These are phyloP conservation scores for Eclectus roratus DNA, from an alignment of 2,113 vertebrate species.

Conservation along the genomic window DNA sequence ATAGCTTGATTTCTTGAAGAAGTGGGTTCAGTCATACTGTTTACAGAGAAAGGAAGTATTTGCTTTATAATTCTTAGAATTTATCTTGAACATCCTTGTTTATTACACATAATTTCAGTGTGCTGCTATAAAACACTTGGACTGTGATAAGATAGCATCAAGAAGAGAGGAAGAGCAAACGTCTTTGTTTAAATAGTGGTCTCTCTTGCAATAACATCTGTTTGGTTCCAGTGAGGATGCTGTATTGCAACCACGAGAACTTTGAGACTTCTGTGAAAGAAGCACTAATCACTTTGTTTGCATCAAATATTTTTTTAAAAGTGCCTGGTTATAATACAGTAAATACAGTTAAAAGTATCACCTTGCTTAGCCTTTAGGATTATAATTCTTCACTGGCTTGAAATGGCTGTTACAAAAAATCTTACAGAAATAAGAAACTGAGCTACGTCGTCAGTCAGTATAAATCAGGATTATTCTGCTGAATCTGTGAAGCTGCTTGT, in stretches of 20 bases:
- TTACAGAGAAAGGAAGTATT: conserved; percentile 82
- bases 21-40: conserved; percentile 80
- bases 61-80: conserved; percentile 66
- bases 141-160: conserved; percentile 63
- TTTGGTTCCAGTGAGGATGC: conserved; percentile 39
- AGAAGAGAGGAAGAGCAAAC: conserved; percentile 68
- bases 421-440: background rate
- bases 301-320: background rate
- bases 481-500: background rate
- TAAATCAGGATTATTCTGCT: background rate
- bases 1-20: conserved; percentile 83
- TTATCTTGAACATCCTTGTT: conserved; percentile 72
- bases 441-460: background rate
- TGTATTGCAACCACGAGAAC: background rate
- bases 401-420: background rate
- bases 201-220: conserved; percentile 43
- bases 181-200: conserved; percentile 61
- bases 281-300: background rate
- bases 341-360: background rate
- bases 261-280: background rate
- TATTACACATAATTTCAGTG: conserved; percentile 65
- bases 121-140: conserved; percentile 70
- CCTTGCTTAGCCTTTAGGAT: background rate
- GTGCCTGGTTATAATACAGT: background rate
- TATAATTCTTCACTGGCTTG: background rate